These are phyloP conservation scores for Parasteatoda tepidariorum DNA, from an alignment of 1,140 invertebrate species.

Conservation along the genomic window DNA sequence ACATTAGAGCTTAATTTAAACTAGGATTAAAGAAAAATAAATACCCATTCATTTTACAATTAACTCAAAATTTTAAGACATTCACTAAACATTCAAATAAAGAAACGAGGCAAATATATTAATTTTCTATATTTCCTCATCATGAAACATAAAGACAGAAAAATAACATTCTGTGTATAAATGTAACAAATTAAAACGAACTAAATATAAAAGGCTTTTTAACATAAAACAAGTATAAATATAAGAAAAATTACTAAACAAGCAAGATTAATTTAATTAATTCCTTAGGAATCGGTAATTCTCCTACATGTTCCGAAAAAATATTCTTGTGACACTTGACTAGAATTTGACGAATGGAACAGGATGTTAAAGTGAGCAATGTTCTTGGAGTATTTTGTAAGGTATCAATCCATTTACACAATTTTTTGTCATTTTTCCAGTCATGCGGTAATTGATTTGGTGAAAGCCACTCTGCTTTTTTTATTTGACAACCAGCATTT, in stretches of 20 bases:
- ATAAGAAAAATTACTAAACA: constrained; percentile 13
- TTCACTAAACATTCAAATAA: no score
- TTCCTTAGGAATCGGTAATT: constrained; percentile 2
- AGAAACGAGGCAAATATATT: no score
- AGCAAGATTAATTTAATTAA: constrained; percentile 18
- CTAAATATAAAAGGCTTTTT: no score
- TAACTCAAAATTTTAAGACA: no score
- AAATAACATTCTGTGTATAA: no score
- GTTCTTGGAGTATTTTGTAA: constrained; percentile 23
- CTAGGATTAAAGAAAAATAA: no score
- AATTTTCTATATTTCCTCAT: no score
- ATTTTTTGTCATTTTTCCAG: constrained; percentile 13
- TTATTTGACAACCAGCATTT: constrained; percentile 24
- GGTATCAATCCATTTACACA: constrained; percentile 18
- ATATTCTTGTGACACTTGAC: constrained; percentile 14
- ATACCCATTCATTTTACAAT: no score
- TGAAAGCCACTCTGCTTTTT: not conserved
- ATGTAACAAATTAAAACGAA: no score
- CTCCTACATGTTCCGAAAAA: constrained; percentile 3
- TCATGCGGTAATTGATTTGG: not conserved
- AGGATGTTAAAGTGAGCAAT: not conserved
- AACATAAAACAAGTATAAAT: no score
- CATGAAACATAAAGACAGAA: no score
- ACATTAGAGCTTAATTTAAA: no score
- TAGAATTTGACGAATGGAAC: not conserved